Percentiles rank a stretch among this genome's conserved stretches.
Conservation (phyloP, 2,113 vertebrate genomes). For the Semnornis frantzii region DNA sequence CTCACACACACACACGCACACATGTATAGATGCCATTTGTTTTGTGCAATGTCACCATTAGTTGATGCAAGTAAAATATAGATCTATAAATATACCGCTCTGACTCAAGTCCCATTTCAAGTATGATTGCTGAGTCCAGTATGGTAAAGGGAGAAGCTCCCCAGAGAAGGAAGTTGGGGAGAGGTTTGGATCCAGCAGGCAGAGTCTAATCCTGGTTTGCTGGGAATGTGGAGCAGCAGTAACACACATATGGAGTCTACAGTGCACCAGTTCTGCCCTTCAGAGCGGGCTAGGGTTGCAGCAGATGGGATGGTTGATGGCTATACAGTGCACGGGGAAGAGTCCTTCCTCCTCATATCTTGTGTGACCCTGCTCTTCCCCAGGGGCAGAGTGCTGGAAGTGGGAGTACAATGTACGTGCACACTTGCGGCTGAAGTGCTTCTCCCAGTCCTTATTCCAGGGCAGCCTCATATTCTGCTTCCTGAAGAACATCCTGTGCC, state of each 20-base stretch:
- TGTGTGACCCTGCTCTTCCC: not conserved
- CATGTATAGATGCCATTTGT: conserved; percentile 15
- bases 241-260: not conserved
- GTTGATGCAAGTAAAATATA: conserved; percentile 75
- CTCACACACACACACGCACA: not conserved
- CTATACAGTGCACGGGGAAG: conserved; percentile 21
- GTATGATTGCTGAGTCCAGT: conserved; percentile 65
- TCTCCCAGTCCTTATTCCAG: not conserved
- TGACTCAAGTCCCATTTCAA: conserved; percentile 73
- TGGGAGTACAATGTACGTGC: fast-evolving
- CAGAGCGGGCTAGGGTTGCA: not conserved
- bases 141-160: conserved; percentile 55
- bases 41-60: conserved; percentile 68
- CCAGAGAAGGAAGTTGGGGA: conserved; percentile 54
- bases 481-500: not conserved
- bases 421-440: not conserved
- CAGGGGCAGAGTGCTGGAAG: not conserved
- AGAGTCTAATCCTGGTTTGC: conserved; percentile 28
- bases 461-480: not conserved
- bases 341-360: conserved; percentile 28
- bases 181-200: conserved; percentile 56
- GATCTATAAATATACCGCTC: conserved; percentile 67
- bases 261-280: conserved; percentile 53
- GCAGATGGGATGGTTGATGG: conserved; percentile 11
- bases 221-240: conserved; percentile 56